phyloP scores from a whole-genome alignment of 1,140 invertebrate genomes.

The Frieseomelitta varia region DNA sequence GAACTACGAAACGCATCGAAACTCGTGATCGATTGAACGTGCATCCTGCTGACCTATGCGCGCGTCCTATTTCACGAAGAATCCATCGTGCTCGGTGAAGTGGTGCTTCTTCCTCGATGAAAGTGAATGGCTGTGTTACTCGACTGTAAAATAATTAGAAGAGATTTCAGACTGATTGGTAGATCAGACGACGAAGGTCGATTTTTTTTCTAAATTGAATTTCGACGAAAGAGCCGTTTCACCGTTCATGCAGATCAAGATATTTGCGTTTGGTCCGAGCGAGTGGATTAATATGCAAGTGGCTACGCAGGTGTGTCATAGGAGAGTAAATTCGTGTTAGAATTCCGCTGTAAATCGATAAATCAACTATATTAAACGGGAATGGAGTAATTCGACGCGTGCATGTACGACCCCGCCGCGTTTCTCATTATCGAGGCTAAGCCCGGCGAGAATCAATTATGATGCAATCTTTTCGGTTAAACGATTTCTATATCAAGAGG shows the following conservation, averaged over 20 bases:
- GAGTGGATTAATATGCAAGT: constrained; percentile 49
- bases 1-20: background rate
- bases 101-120: background rate
- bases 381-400: background rate
- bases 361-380: constrained; percentile 30
- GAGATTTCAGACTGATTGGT: background rate
- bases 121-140: background rate
- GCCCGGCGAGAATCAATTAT: constrained; percentile 21
- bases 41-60: background rate
- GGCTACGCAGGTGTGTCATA: constrained; percentile 39
- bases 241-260: constrained; percentile 41
- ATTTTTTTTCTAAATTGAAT: constrained; percentile 59
- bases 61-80: background rate
- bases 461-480: constrained; percentile 41
- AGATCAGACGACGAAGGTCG: constrained; percentile 50
- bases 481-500: constrained; percentile 27
- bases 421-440: constrained; percentile 54
- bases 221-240: constrained; percentile 55
- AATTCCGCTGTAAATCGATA: background rate
- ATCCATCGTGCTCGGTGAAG: background rate
- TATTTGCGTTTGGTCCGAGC: constrained; percentile 60
- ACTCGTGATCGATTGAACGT: background rate
- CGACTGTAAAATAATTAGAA: constrained; percentile 5
- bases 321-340: background rate
- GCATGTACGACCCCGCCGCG: background rate